Conservation (phyloP, 2,888 invertebrate genomes). For the Metopia argyrocephala region DNA sequence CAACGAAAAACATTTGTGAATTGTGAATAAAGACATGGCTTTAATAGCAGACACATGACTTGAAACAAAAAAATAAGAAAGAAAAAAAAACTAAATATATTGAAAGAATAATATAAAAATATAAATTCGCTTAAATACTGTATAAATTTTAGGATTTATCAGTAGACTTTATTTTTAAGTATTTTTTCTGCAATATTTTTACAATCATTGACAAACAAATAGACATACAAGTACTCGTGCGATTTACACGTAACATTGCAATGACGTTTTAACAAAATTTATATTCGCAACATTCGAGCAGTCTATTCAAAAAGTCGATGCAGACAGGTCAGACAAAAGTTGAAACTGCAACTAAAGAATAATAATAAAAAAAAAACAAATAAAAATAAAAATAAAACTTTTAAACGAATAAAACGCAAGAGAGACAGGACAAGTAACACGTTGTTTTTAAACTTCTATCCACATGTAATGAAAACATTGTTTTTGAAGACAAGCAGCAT, state of each 20-base stretch:
- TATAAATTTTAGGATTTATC: slow-evolving; percentile 43
- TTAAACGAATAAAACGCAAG: slow-evolving; percentile 15
- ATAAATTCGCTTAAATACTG: slow-evolving; percentile 21
- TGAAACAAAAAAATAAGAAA: slow-evolving; percentile 19
- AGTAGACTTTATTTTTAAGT: slow-evolving; percentile 39
- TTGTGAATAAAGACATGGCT: slow-evolving; percentile 55
- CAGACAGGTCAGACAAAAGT: slow-evolving; percentile 60
- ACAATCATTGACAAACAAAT: slow-evolving; percentile 34
- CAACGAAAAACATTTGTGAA: slow-evolving; percentile 46
- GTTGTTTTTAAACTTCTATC: slow-evolving; percentile 33
- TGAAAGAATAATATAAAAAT: slow-evolving; percentile 18
- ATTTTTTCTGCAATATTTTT: slow-evolving; percentile 16
- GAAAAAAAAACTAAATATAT: not conserved
- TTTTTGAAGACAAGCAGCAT: slow-evolving; percentile 40
- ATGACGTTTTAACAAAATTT: not conserved
- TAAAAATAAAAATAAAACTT: too few relatives aligned
- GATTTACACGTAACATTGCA: not conserved
- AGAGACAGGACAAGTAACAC: slow-evolving; percentile 59
- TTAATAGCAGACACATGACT: slow-evolving; percentile 28
- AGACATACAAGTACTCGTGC: not conserved
- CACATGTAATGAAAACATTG: slow-evolving; percentile 47
- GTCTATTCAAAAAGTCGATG: not conserved
- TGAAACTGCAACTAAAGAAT: slow-evolving; percentile 36
- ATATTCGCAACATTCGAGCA: not conserved
- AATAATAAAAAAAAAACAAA: too few relatives aligned